phyloP scores from a whole-genome alignment of 2,113 vertebrate species.

The Bujurquina vittata region DNA sequence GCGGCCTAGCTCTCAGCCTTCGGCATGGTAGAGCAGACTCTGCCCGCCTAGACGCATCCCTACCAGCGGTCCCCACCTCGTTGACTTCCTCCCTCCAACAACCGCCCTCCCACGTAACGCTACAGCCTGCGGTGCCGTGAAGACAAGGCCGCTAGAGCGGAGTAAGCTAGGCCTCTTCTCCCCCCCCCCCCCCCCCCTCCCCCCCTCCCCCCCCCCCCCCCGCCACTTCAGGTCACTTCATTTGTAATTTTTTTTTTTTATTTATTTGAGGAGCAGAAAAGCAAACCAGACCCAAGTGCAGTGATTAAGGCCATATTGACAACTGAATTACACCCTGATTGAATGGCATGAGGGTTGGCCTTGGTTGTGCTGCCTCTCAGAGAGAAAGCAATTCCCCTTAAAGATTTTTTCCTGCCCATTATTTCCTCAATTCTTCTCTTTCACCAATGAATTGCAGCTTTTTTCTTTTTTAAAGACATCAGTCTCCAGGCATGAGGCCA shows the following conservation, averaged over 20 bases:
- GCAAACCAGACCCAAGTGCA: not conserved
- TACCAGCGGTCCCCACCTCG: conserved; percentile 63
- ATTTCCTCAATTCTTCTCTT: conserved; percentile 37
- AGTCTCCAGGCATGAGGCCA: conserved; percentile 28
- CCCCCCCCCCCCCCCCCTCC: conserved; percentile 56
- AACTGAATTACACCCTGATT: conserved; percentile 52
- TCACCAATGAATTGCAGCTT: conserved; percentile 29
- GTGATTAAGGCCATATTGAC: conserved; percentile 56
- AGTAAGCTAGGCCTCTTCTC: conserved; percentile 76
- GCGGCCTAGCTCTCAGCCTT: conserved; percentile 53
- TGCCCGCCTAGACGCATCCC: conserved; percentile 54
- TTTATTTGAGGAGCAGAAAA: conserved; percentile 10
- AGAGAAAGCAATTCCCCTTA: conserved; percentile 54
- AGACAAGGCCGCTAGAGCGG: conserved; percentile 80
- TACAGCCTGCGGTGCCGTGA: conserved; percentile 71
- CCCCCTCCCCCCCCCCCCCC: conserved; percentile 53
- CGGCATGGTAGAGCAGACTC: conserved; percentile 28
- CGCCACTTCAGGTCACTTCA: not conserved
- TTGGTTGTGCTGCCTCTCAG: conserved; percentile 23
- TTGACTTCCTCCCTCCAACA: conserved; percentile 73
- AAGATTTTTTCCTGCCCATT: conserved; percentile 45
- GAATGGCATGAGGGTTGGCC: conserved; percentile 16
- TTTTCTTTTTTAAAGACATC: conserved; percentile 8
- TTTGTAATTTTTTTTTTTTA: conserved; percentile 13
- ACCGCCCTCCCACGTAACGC: conserved; percentile 75